Evolutionary conservation across 2,113 vertebrate species (phyloP).

Genomic region (Elephas maximus): DNA sequence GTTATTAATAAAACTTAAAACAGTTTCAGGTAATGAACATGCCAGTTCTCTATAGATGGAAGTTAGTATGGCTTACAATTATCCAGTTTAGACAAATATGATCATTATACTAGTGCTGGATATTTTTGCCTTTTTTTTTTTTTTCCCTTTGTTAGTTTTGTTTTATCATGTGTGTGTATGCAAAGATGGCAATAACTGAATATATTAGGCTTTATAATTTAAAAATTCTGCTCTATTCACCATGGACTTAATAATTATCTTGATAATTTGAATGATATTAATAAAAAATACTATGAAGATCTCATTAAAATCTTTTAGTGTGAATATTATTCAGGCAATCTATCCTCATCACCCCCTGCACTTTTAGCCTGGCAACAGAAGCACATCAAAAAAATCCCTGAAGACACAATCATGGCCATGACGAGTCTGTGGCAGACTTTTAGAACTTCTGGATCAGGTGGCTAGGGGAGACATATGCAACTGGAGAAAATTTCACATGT

Average conservation of each 20-base stretch:
- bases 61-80: neutral
- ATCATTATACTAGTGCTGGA: neutral
- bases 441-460: neutral
- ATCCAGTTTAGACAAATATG: neutral
- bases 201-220: neutral
- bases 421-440: rapidly evolving
- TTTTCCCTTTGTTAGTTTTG: neutral
- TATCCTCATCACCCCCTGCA: neutral
- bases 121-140: neutral
- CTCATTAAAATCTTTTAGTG: neutral
- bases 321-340: neutral
- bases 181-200: too few species aligned
- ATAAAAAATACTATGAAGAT: neutral
- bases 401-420: neutral
- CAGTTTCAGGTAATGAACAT: neutral
- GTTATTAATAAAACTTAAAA: neutral
- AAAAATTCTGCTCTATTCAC: neutral
- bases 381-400: neutral
- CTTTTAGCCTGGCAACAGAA: neutral
- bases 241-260: neutral
- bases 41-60: neutral
- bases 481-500: neutral
- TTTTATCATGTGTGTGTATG: neutral
- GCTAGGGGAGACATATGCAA: neutral
- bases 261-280: neutral